A percentile compares a stretch with the other conserved stretches of the same genome.
phyloP scores from a whole-genome alignment of 92 coral and sea anemone genomes.

The Porites cylindrica region DNA sequence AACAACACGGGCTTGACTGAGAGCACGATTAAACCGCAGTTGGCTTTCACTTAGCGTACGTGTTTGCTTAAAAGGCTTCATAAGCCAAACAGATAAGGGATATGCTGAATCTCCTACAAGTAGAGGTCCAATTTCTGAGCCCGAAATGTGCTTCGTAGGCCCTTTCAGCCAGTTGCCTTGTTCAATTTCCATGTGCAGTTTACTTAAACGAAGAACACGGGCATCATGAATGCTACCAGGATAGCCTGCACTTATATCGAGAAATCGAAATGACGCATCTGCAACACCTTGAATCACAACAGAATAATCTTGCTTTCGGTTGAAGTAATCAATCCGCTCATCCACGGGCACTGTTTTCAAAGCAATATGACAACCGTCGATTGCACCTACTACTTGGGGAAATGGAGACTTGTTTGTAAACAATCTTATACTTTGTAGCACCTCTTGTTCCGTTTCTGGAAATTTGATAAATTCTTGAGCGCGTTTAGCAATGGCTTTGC shows the following conservation, averaged over 20 bases:
- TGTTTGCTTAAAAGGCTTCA: constrained; percentile 60
- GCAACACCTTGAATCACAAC: constrained; percentile 47
- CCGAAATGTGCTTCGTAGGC: constrained; percentile 48
- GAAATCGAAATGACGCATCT: constrained; percentile 40
- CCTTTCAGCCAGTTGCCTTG: constrained; percentile 57
- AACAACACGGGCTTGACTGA: constrained; percentile 60
- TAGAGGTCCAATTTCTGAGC: constrained; percentile 24
- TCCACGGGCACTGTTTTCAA: constrained; percentile 15
- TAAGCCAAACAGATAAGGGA: not conserved
- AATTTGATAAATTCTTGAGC: constrained; percentile 41
- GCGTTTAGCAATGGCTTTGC: constrained; percentile 26
- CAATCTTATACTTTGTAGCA: constrained; percentile 35
- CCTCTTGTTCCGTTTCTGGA: constrained; percentile 43
- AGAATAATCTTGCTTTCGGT: constrained; percentile 53
- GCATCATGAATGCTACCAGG: constrained; percentile 66
- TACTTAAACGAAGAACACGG: constrained; percentile 48
- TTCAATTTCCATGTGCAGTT: constrained; percentile 33
- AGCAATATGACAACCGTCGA: constrained; percentile 6
- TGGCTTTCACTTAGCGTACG: constrained; percentile 56
- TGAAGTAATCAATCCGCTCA: constrained; percentile 53
- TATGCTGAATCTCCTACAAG: constrained; percentile 21
- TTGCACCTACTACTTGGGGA: not conserved
- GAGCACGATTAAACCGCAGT: constrained; percentile 56
- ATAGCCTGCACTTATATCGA: constrained; percentile 59
- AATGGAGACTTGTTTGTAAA: constrained; percentile 7